Evolutionary conservation across 2,888 invertebrate species (phyloP).

Genomic region (Tetropium fuscum): DNA sequence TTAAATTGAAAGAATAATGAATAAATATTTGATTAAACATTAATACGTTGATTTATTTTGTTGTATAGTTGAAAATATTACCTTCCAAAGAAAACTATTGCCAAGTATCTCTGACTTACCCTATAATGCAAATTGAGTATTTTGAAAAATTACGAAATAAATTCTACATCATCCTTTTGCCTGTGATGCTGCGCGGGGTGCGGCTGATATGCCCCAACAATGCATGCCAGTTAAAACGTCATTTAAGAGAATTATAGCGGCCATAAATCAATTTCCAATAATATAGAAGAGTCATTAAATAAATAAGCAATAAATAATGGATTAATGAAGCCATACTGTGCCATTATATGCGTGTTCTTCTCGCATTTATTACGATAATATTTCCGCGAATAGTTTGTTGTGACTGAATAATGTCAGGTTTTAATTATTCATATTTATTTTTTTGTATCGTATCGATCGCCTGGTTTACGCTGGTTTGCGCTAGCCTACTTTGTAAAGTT

Average conservation of each 20-base stretch:
- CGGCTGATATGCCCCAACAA: conserved; percentile 24
- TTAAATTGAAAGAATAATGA: no score
- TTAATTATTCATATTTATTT: conserved; percentile 33
- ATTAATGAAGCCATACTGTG: conserved; percentile 48
- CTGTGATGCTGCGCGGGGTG: conserved; percentile 6
- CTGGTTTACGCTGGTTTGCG: conserved; percentile 13
- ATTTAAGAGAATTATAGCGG: conserved; percentile 44
- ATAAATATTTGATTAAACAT: no score
- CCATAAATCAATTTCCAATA: conserved; percentile 47
- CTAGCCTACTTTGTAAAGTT: conserved; percentile 36
- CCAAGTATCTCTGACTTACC: conserved; percentile 17
- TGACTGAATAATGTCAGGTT: conserved; percentile 31
- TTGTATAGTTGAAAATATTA: no score
- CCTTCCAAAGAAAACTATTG: no score
- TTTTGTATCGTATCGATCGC: conserved; percentile 15
- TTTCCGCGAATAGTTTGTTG: conserved; percentile 38
- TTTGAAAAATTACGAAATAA: no score
- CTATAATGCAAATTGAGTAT: no score
- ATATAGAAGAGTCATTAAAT: conserved; percentile 46
- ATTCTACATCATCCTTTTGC: conserved; percentile 17
- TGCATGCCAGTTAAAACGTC: conserved; percentile 40
- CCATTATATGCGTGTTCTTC: conserved; percentile 42
- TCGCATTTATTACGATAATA: conserved; percentile 40
- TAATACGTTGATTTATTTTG: no score
- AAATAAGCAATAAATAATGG: conserved; percentile 48